Conservation (phyloP, 2,888 invertebrate genomes). For the Mythimna ferrago region DNA sequence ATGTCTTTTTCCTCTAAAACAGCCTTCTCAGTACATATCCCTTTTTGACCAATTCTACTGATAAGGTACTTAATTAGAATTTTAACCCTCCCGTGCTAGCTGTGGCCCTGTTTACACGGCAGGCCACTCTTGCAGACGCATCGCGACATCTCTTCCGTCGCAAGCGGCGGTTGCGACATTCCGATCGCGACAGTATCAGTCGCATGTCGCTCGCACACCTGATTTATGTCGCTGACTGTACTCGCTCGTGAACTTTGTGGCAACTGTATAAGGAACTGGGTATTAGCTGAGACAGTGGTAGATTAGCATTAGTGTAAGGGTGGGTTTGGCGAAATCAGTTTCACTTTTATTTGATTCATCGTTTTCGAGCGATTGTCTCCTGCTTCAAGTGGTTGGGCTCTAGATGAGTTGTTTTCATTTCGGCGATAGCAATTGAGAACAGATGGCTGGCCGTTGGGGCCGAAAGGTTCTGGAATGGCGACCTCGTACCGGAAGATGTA, state of each 20-base stretch:
- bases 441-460: too few relatives aligned
- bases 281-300: conserved; percentile 32
- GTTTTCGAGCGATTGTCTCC: background rate
- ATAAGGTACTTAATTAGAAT: conserved; percentile 30
- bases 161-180: conserved; percentile 71
- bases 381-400: background rate
- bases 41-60: conserved; percentile 6
- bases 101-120: conserved; percentile 45
- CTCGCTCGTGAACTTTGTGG: conserved; percentile 57
- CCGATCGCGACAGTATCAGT: conserved; percentile 79
- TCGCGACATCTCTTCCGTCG: conserved; percentile 72
- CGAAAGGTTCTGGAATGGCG: too few relatives aligned
- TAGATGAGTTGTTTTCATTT: too few relatives aligned
- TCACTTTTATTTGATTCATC: conserved; percentile 12
- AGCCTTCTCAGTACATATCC: background rate
- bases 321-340: conserved; percentile 6
- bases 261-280: conserved; percentile 44
- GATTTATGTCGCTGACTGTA: conserved; percentile 74
- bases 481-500: too few relatives aligned
- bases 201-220: conserved; percentile 77
- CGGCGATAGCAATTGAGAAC: too few relatives aligned
- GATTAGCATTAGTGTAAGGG: conserved; percentile 28
- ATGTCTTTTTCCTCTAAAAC: background rate
- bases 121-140: conserved; percentile 53
- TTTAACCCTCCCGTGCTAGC: conserved; percentile 15